Conservation (phyloP, 2,113 vertebrate species). For the Megaceryle torquata region DNA sequence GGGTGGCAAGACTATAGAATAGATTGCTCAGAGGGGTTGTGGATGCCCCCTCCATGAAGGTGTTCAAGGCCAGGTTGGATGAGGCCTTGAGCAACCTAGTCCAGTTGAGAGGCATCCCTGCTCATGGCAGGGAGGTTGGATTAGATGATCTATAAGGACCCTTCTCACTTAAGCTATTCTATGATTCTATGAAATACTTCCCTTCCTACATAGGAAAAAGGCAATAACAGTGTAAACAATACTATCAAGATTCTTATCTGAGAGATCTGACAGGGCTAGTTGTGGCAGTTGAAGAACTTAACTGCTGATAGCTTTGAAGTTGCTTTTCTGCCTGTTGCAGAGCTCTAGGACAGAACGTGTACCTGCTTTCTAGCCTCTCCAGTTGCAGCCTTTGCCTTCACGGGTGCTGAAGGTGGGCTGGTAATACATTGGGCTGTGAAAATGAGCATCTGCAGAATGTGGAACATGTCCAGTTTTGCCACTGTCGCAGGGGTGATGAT, state of each 20-base stretch:
- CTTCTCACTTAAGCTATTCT: no score
- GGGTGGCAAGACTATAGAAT: no score
- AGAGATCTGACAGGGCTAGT: neutral
- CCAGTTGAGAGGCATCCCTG: no score
- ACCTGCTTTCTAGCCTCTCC: neutral
- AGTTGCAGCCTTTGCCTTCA: neutral
- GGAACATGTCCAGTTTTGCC: neutral
- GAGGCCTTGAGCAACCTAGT: no score
- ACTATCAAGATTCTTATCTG: neutral
- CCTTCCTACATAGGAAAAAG: neutral
- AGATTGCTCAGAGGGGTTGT: no score
- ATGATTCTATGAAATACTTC: neutral
- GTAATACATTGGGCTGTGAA: neutral
- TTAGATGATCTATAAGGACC: no score
- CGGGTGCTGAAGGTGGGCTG: neutral
- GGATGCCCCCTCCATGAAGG: no score
- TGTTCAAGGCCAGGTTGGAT: no score
- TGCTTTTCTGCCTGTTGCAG: neutral
- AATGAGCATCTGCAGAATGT: neutral
- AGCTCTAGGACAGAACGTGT: accelerated
- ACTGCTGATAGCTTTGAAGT: neutral
- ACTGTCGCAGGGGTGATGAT: neutral
- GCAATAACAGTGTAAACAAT: neutral
- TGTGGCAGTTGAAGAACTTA: neutral
- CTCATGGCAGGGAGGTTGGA: no score